Conservation (phyloP, 2,888 invertebrate species). For the Drosophila vallismaia region DNA sequence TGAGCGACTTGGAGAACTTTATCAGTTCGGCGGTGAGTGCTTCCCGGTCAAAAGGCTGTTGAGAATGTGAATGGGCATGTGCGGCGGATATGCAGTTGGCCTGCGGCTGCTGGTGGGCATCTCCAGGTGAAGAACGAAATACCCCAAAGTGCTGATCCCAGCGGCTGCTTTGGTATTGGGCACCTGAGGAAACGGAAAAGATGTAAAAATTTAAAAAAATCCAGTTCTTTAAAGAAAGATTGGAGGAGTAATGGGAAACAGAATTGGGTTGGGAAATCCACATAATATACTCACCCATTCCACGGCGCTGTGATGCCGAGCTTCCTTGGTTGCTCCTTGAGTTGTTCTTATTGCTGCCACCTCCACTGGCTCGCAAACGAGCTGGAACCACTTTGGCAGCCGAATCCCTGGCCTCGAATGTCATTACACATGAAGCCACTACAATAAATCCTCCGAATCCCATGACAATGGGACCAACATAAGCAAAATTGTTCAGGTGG, state of each 20-base stretch:
- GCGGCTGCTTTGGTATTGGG: slow-evolving; percentile 80
- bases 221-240: too few relatives aligned
- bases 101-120: slow-evolving; percentile 82
- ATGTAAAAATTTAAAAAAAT: not conserved
- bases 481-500: slow-evolving; percentile 94
- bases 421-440: slow-evolving; percentile 98
- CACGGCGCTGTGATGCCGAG: slow-evolving; percentile 81
- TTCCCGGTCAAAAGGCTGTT: slow-evolving; percentile 84
- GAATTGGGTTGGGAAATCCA: too few relatives aligned
- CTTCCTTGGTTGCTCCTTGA: slow-evolving; percentile 82
- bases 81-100: slow-evolving; percentile 63
- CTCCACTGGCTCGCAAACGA: slow-evolving; percentile 85
- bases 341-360: slow-evolving; percentile 72
- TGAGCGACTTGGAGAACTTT: slow-evolving; percentile 84
- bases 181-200: slow-evolving; percentile 46
- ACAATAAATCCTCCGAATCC: slow-evolving; percentile 98
- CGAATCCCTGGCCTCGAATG: slow-evolving; percentile 98
- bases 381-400: slow-evolving; percentile 96
- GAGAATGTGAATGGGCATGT: slow-evolving; percentile 22
- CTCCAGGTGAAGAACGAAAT: slow-evolving; percentile 86
- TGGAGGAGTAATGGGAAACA: too few relatives aligned
- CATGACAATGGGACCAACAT: slow-evolving; percentile 99
- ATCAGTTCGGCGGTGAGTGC: slow-evolving; percentile 84
- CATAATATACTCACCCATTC: slow-evolving; percentile 73
- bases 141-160: slow-evolving; percentile 89